phyloP scores from a whole-genome alignment of 2,113 vertebrate species.

The Parus major region DNA sequence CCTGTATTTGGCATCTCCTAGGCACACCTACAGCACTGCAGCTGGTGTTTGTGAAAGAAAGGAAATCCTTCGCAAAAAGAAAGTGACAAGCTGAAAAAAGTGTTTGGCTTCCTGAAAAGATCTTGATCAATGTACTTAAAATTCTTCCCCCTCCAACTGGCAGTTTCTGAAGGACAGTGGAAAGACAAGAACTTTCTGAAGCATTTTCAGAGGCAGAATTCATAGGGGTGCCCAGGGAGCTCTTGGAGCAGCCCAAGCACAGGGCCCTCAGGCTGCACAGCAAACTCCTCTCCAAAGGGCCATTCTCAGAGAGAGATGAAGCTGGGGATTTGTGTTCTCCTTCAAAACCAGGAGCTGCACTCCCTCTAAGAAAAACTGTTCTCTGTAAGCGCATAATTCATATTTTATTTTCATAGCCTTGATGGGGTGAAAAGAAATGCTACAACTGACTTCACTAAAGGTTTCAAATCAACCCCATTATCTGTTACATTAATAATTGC shows the following conservation, averaged over 20 bases:
- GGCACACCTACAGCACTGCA: not conserved
- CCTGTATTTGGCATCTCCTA: not conserved
- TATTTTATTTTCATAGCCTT: not conserved
- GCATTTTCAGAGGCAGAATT: not conserved
- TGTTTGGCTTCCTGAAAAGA: not conserved
- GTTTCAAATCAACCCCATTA: not conserved
- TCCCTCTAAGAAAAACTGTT: not conserved
- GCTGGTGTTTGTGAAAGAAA: not conserved
- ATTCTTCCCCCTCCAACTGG: not conserved
- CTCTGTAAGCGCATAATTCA: not conserved
- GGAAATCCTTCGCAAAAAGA: not conserved
- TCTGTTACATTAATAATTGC: not conserved
- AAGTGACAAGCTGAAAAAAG: not conserved
- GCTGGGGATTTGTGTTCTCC: not conserved
- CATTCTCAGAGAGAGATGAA: rapidly evolving
- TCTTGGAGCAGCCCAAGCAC: not conserved
- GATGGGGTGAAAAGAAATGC: not conserved
- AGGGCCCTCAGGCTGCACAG: rapidly evolving
- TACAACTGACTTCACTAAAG: not conserved
- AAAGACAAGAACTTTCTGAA: not conserved
- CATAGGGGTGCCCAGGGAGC: not conserved
- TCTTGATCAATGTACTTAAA: not conserved
- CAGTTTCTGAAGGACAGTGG: not conserved
- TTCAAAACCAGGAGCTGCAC: not conserved
- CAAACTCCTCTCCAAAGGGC: not conserved